Conservation (phyloP, 2,797 vertebrate species). For the Galagoides demidoff region DNA sequence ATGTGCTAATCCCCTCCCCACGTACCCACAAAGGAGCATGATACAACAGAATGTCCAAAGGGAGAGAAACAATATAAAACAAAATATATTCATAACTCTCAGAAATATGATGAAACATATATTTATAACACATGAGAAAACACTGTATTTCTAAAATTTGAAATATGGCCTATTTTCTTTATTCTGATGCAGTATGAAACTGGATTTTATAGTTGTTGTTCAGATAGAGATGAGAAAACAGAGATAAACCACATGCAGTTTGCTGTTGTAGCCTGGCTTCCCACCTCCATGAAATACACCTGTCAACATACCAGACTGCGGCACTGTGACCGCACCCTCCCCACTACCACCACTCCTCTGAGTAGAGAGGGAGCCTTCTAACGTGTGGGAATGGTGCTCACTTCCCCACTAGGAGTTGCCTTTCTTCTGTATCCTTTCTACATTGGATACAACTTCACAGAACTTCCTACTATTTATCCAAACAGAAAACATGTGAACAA, state of each 20-base stretch:
- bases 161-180: background rate
- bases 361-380: background rate
- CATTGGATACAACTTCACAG: background rate
- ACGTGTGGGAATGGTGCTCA: background rate
- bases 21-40: background rate
- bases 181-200: background rate
- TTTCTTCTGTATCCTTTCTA: background rate
- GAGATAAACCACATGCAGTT: background rate
- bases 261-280: background rate
- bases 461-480: background rate
- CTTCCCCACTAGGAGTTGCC: background rate
- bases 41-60: background rate
- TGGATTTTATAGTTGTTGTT: background rate
- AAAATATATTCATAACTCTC: conserved; percentile 7
- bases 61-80: background rate
- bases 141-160: conserved; percentile 1
- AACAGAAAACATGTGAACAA: background rate
- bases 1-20: too few species aligned
- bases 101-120: conserved; percentile 19
- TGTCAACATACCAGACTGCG: background rate
- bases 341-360: fast-evolving
- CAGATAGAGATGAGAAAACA: background rate
- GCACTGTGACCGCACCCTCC: background rate
- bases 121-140: background rate
- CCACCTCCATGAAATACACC: background rate